Evolutionary conservation across 1,140 invertebrate species (phyloP).

Genomic region (Diachasma alloeum): DNA sequence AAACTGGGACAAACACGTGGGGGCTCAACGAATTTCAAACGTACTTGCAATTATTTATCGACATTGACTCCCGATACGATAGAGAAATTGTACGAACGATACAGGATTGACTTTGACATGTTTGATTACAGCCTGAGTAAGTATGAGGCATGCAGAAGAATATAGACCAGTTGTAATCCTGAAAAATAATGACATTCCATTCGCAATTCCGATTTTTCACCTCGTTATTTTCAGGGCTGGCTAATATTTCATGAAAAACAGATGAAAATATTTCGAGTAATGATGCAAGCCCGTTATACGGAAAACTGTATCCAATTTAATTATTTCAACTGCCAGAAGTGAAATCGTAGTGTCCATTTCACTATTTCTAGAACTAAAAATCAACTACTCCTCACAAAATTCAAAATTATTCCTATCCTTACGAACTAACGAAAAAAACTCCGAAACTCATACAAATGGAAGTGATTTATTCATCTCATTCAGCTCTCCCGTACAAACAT

Average conservation of each 20-base stretch:
- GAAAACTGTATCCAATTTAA: too few relatives aligned
- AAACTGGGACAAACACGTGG: constrained; percentile 42
- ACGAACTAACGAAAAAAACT: too few relatives aligned
- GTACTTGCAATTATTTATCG: constrained; percentile 57
- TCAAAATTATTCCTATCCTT: too few relatives aligned
- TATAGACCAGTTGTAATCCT: not conserved
- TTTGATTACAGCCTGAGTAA: constrained; percentile 52
- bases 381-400: too few relatives aligned
- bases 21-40: constrained; percentile 47
- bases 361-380: too few relatives aligned
- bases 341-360: too few relatives aligned
- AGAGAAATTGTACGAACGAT: constrained; percentile 50
- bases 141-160: constrained; percentile 38
- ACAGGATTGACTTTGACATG: constrained; percentile 61
- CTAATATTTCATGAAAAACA: not conserved
- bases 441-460: not conserved
- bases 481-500: not conserved
- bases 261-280: too few relatives aligned
- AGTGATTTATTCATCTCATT: not conserved
- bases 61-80: constrained; percentile 44
- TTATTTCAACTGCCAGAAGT: too few relatives aligned
- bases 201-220: not conserved
- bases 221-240: not conserved
- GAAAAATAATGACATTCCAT: too few relatives aligned
- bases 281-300: too few relatives aligned